Evolutionary conservation across 2,888 invertebrate species (phyloP).

Genomic region (Conomelus anceps): DNA sequence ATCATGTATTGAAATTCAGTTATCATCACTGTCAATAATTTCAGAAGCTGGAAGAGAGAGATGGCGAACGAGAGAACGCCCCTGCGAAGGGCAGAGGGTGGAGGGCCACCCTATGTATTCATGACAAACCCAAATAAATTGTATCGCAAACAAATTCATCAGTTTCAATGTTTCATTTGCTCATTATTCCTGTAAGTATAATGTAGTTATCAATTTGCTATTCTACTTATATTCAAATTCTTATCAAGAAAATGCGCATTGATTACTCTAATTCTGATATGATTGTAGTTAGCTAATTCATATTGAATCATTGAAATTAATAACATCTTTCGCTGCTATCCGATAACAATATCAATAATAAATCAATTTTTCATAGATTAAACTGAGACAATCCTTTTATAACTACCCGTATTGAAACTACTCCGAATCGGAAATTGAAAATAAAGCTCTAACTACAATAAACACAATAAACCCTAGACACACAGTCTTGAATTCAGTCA

Average conservation of each 20-base stretch:
- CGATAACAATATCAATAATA: too few species aligned
- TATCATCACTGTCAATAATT: constrained; percentile 11
- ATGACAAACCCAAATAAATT: constrained; percentile 46
- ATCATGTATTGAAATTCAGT: background rate
- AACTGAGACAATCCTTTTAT: too few species aligned
- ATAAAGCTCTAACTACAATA: too few species aligned
- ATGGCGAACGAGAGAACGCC: constrained; percentile 45
- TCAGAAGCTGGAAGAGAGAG: constrained; percentile 5
- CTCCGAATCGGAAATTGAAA: too few species aligned
- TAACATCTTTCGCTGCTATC: too few species aligned
- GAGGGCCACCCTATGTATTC: constrained; percentile 46
- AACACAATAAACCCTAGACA: too few species aligned
- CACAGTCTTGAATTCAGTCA: too few species aligned
- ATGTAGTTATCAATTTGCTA: background rate
- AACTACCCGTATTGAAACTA: too few species aligned
- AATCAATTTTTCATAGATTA: too few species aligned
- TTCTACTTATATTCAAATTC: background rate
- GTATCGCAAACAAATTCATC: constrained; percentile 42
- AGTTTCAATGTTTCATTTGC: constrained; percentile 66
- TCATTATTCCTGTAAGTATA: constrained; percentile 60
- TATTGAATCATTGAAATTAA: too few species aligned
- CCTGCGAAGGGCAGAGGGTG: constrained; percentile 41
- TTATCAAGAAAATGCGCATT: background rate
- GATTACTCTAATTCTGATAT: background rate
- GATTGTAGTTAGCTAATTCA: too few species aligned